Evolutionary conservation across 2,797 vertebrate species (phyloP).

Genomic region (Eleutherodactylus coqui): DNA sequence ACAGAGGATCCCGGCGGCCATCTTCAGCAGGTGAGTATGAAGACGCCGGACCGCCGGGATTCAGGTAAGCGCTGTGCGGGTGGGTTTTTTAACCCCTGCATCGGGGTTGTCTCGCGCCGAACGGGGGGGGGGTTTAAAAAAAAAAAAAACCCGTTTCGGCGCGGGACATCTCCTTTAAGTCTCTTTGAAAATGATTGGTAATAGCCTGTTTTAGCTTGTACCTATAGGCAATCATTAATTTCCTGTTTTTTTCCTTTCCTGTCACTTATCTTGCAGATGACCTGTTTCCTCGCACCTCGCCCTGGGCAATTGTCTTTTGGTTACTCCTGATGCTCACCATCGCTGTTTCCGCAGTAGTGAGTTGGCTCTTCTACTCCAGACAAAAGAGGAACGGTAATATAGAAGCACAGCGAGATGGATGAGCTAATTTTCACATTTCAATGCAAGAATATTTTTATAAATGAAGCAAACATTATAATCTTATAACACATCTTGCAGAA

Average conservation of each 20-base stretch:
- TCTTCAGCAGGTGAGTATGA: too few relatives aligned
- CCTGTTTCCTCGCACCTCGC: constrained; percentile 37
- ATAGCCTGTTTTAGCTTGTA: background rate
- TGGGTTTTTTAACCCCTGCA: too few relatives aligned
- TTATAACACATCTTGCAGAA: background rate
- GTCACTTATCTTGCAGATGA: constrained; percentile 5
- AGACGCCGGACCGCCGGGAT: too few relatives aligned
- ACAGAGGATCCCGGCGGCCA: too few relatives aligned
- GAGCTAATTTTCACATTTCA: background rate
- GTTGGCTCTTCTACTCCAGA: constrained; percentile 19
- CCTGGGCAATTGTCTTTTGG: constrained; percentile 31
- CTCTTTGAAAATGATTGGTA: background rate
- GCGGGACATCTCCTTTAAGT: too few relatives aligned
- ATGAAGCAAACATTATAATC: too few relatives aligned
- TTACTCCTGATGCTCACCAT: constrained; percentile 16
- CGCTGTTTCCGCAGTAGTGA: background rate
- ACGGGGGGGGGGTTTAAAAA: too few relatives aligned
- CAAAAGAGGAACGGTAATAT: constrained; percentile 23
- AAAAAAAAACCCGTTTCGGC: too few relatives aligned
- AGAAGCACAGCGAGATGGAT: background rate
- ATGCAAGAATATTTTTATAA: background rate
- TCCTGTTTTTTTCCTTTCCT: background rate
- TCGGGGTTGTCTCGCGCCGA: too few relatives aligned
- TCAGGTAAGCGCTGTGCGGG: too few relatives aligned
- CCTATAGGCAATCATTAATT: background rate